Base-by-base conservation (phyloP, 2,888 invertebrate species). In the Drosophila kuntzei region DNA sequence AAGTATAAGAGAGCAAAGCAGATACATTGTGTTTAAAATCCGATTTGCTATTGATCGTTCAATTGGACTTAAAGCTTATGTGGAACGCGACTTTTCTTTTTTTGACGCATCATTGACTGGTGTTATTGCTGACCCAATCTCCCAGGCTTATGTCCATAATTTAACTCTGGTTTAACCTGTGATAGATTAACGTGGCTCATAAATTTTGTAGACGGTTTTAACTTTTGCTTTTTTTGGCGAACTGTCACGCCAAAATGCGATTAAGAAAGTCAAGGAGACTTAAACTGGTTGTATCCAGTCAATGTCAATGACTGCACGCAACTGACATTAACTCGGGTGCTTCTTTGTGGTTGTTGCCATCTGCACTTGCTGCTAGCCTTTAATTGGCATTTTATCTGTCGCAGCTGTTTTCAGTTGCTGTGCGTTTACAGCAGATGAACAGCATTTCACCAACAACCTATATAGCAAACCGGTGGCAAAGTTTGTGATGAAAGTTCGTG, bases 181-280 rank as follows among this genome's bases (percentile, higher is more conserved):
- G 14, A 2, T 14, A 36, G 36, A 37, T 8, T 16, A 8, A 2
- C 16, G 3, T 37, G 3, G 36, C n/a, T 36, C 3, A 14, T 8
- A 1, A 36, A 36, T 14, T 32, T 14, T 36, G 36, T 37, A 16
- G 41, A 43, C 16, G 44, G 12, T 22, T 14, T 36, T 27, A 72
- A 44, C 59, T 67, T 70, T 82, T 72, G 65, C 66, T 68, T 67
- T 66, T 70, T 60, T 69, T 63, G 76, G 67, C 27, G 27, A 46
- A 29, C 46, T 69, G 75, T 69, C 79, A 67, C 76, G 67, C 72
- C 72, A 76, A 72, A 65, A 72, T 41, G 62, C 50, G 74, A 74
- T 85, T 82, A 77, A 85, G 68, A 76, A 76, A 79, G 80, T 59
- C 59, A 60, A 71, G 44, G 57, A 71, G 71, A 47, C 29, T 51